phyloP scores from a whole-genome alignment of 2,797 vertebrate species.

The Melopsittacus undulatus region DNA sequence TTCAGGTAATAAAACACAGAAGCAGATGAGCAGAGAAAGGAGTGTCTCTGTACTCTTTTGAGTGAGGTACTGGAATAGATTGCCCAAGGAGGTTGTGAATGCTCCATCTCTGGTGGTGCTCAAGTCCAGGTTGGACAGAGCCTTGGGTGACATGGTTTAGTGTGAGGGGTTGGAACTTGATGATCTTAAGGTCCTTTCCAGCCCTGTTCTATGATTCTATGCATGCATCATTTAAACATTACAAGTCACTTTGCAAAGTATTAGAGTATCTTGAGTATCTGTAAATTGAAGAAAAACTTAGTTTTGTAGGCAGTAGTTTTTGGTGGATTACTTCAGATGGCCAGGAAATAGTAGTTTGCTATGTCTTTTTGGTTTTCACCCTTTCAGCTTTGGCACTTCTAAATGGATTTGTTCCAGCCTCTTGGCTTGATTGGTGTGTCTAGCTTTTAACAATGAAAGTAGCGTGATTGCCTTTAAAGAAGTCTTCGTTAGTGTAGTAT shows the following conservation, averaged over 20 bases:
- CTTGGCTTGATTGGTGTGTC: background rate
- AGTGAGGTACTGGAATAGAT: background rate
- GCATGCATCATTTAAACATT: background rate
- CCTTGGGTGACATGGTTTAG: background rate
- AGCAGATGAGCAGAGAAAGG: background rate
- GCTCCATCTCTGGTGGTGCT: background rate
- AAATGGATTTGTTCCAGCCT: background rate
- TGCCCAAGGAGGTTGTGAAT: background rate
- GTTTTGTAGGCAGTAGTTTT: background rate
- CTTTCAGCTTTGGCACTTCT: background rate
- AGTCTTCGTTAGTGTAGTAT: background rate
- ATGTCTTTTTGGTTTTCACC: background rate
- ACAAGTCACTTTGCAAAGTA: accelerated
- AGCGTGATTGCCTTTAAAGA: background rate
- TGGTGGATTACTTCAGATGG: accelerated
- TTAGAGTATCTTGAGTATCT: background rate
- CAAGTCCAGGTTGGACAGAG: background rate
- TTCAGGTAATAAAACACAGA: background rate
- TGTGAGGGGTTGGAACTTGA: background rate
- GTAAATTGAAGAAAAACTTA: background rate
- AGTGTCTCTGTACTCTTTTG: accelerated
- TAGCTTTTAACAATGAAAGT: background rate
- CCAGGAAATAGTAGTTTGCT: background rate
- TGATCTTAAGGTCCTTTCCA: background rate
- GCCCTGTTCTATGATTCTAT: background rate